These are phyloP conservation scores for Heliconius cydno DNA, from an alignment of 2,888 invertebrate genomes.

Conservation along the genomic window DNA sequence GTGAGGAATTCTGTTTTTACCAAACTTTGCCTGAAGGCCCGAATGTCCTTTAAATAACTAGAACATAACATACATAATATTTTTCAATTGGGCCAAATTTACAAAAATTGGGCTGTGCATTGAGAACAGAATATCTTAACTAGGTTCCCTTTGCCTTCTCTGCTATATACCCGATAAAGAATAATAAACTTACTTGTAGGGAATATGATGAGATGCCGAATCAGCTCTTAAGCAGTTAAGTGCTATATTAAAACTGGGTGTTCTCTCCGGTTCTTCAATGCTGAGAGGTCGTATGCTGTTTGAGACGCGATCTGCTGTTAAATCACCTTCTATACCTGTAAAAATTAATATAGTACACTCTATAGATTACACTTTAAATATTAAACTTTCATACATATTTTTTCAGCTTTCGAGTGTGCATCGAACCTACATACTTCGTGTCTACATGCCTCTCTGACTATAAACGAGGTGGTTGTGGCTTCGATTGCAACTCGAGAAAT, in stretches of 20 bases:
- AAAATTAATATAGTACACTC: background rate
- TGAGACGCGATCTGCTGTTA: conserved; percentile 47
- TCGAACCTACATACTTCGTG: no score
- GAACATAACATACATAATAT: no score
- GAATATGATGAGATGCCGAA: conserved; percentile 58
- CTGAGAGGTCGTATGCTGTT: conserved; percentile 45
- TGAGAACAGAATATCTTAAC: background rate
- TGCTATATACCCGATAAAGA: background rate
- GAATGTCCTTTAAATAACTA: no score
- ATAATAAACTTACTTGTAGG: conserved; percentile 64
- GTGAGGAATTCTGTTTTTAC: no score
- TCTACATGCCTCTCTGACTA: no score
- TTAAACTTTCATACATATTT: no score
- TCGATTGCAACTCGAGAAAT: no score
- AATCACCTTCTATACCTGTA: conserved; percentile 42
- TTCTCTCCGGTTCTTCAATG: conserved; percentile 44
- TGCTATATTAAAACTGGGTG: conserved; percentile 51
- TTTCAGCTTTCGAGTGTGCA: no score
- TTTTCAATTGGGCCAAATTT: no score
- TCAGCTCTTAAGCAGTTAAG: conserved; percentile 63
- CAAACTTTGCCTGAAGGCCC: no score
- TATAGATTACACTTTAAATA: background rate
- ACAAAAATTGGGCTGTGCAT: background rate
- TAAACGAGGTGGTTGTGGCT: no score
- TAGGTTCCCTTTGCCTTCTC: background rate